phyloP scores from a whole-genome alignment of 2,888 invertebrate genomes.

The Epistrophe eligans region DNA sequence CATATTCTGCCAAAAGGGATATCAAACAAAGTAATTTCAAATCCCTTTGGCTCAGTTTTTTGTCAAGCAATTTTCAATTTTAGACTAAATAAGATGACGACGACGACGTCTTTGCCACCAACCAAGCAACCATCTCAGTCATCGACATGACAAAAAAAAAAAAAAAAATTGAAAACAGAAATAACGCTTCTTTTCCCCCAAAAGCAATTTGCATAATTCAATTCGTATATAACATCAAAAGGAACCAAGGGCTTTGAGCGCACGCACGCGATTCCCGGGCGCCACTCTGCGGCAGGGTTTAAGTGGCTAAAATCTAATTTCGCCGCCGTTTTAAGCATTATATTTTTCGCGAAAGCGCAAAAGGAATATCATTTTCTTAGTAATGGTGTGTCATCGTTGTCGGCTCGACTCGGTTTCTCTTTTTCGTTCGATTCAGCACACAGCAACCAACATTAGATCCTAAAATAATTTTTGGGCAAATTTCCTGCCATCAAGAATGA shows the following conservation, averaged over 20 bases:
- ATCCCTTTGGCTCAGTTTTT: slow-evolving; percentile 68
- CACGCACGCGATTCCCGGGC: slow-evolving; percentile 66
- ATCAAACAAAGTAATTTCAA: slow-evolving; percentile 74
- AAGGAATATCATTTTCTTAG: slow-evolving; percentile 1
- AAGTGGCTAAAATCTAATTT: slow-evolving; percentile 76
- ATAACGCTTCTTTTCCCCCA: slow-evolving; percentile 50
- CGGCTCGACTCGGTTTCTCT: not conserved
- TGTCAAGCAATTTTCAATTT: slow-evolving; percentile 71
- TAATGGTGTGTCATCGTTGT: slow-evolving; percentile 3
- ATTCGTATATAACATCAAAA: slow-evolving; percentile 75
- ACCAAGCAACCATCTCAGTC: not conserved
- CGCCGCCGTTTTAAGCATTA: slow-evolving; percentile 73
- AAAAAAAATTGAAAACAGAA: slow-evolving; percentile 2
- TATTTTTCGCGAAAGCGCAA: slow-evolving; percentile 18
- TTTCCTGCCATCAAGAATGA: slow-evolving; percentile 73
- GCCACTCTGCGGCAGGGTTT: slow-evolving; percentile 72
- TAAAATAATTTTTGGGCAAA: slow-evolving; percentile 74
- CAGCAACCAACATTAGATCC: slow-evolving; percentile 61
- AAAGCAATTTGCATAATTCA: slow-evolving; percentile 76
- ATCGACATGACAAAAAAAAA: not conserved
- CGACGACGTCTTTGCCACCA: slow-evolving; percentile 27
- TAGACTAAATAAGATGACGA: slow-evolving; percentile 48
- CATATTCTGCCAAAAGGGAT: slow-evolving; percentile 37
- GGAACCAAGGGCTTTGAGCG: slow-evolving; percentile 63
- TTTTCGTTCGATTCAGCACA: not conserved